Base-by-base conservation (phyloP, 2,113 vertebrate genomes). In the Galeopterus variegatus region DNA sequence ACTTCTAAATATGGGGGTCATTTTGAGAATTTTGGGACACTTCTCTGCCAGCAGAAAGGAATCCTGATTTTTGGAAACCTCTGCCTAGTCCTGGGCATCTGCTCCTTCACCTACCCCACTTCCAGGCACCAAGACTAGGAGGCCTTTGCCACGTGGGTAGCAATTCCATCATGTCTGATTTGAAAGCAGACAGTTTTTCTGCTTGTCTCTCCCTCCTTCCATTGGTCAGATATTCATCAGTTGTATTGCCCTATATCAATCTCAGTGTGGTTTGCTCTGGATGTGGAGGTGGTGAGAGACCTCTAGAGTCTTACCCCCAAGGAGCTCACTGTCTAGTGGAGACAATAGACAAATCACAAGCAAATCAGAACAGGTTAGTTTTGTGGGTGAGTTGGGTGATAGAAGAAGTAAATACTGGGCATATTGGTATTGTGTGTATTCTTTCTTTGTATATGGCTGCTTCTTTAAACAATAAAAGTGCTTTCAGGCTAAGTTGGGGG, bases 61-160 rank as follows among this genome's bases (percentile, higher is more conserved):
- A 21, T 1, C 11, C 45, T 26, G 33, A 5, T 67, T 54, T 41
- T 73, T 14, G 24, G 64, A 41, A 62, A 45, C 45, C 12, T 72
- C n/a, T 48, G 33, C 48, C n/a, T 13, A 1, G 33, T 50, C 50
- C 64, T 52, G 52, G 26, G 5, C 41, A 17, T 64, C 23, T 17
- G 8, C 21, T 8, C 11, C 7, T 6, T 2, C 17, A 26, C 4
- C 7, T 4, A 0, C 48, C 7, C 15, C 6, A 1, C 28, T 41
- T 84, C 4, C 24, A 33, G 56, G n/a, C 28, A 41, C 8, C 48
- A 26, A 21, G 41, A 7, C 1, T 1, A 72, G 76, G 52, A 15
- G 50, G 56, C 21, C 52, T 1, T 31, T 4, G 58, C 81, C 19
- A 11, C 0, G 28, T 21, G 11, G 31, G 5, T 21, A 9, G 77